phyloP scores from a whole-genome alignment of 2,113 vertebrate species.

The Cepphus grylle region DNA sequence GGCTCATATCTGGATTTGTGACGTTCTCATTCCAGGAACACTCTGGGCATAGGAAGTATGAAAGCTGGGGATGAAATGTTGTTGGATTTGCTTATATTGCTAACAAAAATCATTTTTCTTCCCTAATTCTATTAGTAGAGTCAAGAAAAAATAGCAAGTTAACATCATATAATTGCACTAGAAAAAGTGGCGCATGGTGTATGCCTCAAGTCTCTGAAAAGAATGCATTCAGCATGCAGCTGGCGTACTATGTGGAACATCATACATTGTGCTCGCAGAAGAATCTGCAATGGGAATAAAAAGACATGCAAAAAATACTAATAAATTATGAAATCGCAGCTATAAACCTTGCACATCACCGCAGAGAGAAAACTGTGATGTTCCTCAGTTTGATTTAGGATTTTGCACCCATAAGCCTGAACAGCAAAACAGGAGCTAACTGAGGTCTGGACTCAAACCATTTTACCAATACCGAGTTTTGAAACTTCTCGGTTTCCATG shows the following conservation, averaged over 20 bases:
- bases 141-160: not conserved
- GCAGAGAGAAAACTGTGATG: not conserved
- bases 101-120: not conserved
- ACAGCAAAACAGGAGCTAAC: not conserved
- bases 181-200: not conserved
- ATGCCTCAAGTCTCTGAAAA: not conserved
- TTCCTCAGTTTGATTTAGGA: not conserved
- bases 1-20: rapidly evolving
- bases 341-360: not conserved
- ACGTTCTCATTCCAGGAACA: not conserved
- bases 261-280: not conserved
- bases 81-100: not conserved
- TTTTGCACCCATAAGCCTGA: not conserved
- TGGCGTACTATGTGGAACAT: not conserved
- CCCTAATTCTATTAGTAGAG: not conserved
- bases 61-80: not conserved
- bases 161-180: not conserved
- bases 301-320: not conserved
- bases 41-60: not conserved
- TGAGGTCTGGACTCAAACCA: rapidly evolving
- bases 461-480: not conserved
- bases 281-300: not conserved
- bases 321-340: not conserved
- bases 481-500: not conserved
- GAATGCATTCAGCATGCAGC: not conserved